Evolutionary conservation across 2,888 invertebrate species (phyloP).

Genomic region (Bugulina stolonifera): DNA sequence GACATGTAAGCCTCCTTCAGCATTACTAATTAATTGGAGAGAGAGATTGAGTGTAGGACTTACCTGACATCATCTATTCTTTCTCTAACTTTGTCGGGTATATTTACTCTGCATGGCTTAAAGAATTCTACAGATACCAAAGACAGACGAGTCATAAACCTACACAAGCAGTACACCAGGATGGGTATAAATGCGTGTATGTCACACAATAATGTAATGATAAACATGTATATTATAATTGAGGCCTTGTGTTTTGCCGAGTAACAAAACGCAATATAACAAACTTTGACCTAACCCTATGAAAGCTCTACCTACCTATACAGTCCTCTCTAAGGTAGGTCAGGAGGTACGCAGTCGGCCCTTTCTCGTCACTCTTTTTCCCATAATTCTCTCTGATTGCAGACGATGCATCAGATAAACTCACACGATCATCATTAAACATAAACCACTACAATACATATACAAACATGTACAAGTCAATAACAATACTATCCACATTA

Average conservation of each 20-base stretch:
- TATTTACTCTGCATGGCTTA: neutral
- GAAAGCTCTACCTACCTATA: too few species aligned
- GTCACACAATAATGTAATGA: too few species aligned
- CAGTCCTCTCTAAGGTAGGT: slow-evolving; percentile 14
- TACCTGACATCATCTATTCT: neutral
- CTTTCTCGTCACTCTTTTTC: neutral
- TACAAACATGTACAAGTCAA: neutral
- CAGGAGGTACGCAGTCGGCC: slow-evolving; percentile 16
- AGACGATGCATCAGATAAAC: neutral
- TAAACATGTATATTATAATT: too few species aligned
- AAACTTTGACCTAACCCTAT: too few species aligned
- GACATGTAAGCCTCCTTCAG: too few species aligned
- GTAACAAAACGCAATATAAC: too few species aligned
- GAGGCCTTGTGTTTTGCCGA: too few species aligned
- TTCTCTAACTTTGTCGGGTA: neutral
- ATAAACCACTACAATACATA: slow-evolving; percentile 4
- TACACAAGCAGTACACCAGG: too few species aligned
- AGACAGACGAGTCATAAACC: too few species aligned
- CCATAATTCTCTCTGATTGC: slow-evolving; percentile 19
- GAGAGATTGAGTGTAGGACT: slow-evolving; percentile 1
- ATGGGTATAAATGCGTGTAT: too few species aligned
- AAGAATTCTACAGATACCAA: slow-evolving; percentile 15
- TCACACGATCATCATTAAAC: slow-evolving; percentile 1
- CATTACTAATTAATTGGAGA: too few species aligned
- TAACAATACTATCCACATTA: too few species aligned